These are phyloP conservation scores for Dryobotodes eremita DNA, from an alignment of 2,888 invertebrate species.

Conservation along the genomic window DNA sequence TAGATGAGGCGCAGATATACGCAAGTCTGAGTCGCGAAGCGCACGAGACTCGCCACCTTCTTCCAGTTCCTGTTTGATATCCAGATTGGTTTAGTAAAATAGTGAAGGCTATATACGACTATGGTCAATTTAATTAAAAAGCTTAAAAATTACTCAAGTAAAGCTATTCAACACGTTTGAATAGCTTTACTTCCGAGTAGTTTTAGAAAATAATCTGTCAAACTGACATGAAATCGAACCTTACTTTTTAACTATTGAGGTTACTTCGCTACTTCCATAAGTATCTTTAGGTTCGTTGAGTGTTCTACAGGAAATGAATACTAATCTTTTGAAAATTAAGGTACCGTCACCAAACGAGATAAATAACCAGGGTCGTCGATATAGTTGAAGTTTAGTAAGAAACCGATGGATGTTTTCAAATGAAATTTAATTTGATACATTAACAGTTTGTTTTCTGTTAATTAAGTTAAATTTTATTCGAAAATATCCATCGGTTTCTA, in stretches of 20 bases:
- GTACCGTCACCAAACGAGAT: no score
- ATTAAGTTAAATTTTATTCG: no score
- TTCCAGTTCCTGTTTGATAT: constrained; percentile 90
- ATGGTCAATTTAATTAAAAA: background rate
- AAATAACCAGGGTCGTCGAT: no score
- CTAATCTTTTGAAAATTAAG: background rate
- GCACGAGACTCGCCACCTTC: constrained; percentile 94
- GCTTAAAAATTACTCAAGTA: background rate
- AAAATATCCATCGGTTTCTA: no score
- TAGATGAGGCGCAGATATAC: constrained; percentile 94
- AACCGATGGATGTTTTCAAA: no score
- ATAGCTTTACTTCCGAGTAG: no score
- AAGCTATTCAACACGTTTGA: background rate
- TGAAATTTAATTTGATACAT: no score
- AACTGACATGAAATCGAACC: background rate
- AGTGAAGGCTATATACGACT: background rate
- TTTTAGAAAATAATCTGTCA: no score
- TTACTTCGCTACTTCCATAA: background rate
- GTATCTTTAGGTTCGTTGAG: background rate
- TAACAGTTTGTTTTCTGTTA: no score
- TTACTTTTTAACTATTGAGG: background rate
- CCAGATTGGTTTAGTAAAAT: background rate
- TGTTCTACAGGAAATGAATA: background rate
- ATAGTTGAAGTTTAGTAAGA: no score
- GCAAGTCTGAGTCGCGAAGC: constrained; percentile 93